Percentiles rank a stretch among this genome's conserved stretches.
phyloP scores from a whole-genome alignment of 2,113 vertebrate genomes.

The Rynchops niger region DNA sequence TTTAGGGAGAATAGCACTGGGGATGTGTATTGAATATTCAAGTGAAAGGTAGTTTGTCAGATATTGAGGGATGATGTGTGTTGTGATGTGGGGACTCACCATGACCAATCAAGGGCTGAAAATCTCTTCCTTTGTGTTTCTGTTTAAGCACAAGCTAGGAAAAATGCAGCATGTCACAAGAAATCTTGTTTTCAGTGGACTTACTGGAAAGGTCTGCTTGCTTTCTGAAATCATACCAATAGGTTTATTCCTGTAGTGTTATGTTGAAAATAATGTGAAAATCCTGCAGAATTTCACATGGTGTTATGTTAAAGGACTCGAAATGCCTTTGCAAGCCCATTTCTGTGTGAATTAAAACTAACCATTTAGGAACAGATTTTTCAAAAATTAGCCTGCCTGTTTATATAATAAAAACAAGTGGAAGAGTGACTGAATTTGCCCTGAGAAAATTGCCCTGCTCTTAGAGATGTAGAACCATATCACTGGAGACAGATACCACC shows the following conservation, averaged over 20 bases:
- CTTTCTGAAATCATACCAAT: not conserved
- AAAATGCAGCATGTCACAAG: not conserved
- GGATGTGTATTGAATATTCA: not conserved
- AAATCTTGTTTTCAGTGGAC: not conserved
- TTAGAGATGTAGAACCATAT: not conserved
- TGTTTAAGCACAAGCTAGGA: not conserved
- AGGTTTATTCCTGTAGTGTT: not conserved
- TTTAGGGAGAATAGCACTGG: not conserved
- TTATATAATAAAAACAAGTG: not conserved
- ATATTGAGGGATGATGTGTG: not conserved
- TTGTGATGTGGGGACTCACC: not conserved
- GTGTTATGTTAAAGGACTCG: not conserved
- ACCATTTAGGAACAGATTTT: not conserved
- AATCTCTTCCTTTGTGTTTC: not conserved
- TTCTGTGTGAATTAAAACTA: not conserved
- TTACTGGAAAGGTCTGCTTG: not conserved
- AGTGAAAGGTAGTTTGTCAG: not conserved
- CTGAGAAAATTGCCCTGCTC: not conserved
- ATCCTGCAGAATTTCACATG: not conserved
- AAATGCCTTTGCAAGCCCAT: not conserved
- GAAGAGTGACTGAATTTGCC: not conserved
- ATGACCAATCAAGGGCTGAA: not conserved
- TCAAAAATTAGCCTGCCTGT: not conserved
- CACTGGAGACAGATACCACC: not conserved
- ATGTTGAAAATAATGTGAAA: not conserved